Evolutionary conservation across 2,888 invertebrate genomes (phyloP).

Genomic region (Drosophila mimica): DNA sequence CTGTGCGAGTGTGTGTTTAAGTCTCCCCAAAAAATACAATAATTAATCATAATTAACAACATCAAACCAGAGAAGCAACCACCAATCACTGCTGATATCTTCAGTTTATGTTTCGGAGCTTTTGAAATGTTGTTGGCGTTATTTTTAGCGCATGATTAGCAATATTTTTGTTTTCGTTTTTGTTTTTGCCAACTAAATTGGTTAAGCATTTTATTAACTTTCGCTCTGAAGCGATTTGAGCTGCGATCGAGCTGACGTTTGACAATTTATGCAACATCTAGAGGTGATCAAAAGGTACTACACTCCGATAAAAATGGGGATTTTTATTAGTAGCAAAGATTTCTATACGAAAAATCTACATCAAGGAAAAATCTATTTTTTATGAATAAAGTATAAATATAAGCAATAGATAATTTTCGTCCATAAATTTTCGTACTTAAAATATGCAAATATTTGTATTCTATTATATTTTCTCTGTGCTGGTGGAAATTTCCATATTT

Average conservation of each 20-base stretch:
- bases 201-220: constrained; percentile 60
- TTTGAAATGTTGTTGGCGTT: constrained; percentile 63
- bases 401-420: background rate
- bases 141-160: constrained; percentile 78
- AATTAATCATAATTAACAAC: constrained; percentile 78
- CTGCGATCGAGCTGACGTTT: constrained; percentile 40
- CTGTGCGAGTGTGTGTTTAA: constrained; percentile 13
- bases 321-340: background rate
- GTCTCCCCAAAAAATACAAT: constrained; percentile 25
- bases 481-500: background rate
- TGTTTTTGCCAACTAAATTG: constrained; percentile 39
- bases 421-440: background rate
- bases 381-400: background rate
- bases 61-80: constrained; percentile 29
- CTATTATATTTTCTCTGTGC: background rate
- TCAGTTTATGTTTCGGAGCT: constrained; percentile 47
- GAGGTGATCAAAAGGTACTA: constrained; percentile 62
- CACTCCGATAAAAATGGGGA: constrained; percentile 7
- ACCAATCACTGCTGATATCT: constrained; percentile 37
- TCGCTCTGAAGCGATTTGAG: constrained; percentile 52
- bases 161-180: constrained; percentile 38
- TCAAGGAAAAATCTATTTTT: background rate
- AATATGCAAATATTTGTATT: background rate
- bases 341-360: background rate
- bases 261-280: constrained; percentile 54